Percentiles rank a stretch among this genome's conserved stretches.
phyloP scores from a whole-genome alignment of 1,140 invertebrate species.

The Drosophila rufa region DNA sequence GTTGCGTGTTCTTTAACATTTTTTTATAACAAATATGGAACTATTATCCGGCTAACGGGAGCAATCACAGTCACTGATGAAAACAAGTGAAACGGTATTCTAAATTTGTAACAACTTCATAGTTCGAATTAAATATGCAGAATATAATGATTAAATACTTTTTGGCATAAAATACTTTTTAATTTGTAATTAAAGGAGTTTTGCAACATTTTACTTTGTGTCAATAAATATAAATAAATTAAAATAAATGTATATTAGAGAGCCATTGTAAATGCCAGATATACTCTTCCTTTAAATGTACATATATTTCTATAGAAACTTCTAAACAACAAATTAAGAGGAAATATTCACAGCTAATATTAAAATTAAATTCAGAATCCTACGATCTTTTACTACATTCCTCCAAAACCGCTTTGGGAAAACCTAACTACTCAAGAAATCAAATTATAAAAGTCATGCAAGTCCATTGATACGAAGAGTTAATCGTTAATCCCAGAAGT shows the following conservation, averaged over 20 bases:
- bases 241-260: too few relatives aligned
- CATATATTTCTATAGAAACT: too few relatives aligned
- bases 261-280: too few relatives aligned
- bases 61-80: not conserved
- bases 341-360: too few relatives aligned
- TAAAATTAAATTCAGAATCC: too few relatives aligned
- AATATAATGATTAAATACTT: not conserved
- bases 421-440: not conserved
- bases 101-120: slow-evolving; percentile 2
- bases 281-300: too few relatives aligned
- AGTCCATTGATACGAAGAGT: not conserved
- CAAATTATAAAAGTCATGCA: not conserved
- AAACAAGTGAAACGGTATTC: not conserved
- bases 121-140: not conserved
- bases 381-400: too few relatives aligned
- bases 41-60: slow-evolving; percentile 1
- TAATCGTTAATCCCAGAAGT: not conserved
- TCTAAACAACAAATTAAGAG: too few relatives aligned
- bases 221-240: too few relatives aligned
- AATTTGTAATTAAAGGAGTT: too few relatives aligned
- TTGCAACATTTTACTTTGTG: too few relatives aligned
- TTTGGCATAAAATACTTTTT: not conserved
- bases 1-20: slow-evolving; percentile 22
- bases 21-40: not conserved
- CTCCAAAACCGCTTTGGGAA: not conserved